Evolutionary conservation across 2,888 invertebrate genomes (phyloP).

Genomic region (Poecilus cupreus): DNA sequence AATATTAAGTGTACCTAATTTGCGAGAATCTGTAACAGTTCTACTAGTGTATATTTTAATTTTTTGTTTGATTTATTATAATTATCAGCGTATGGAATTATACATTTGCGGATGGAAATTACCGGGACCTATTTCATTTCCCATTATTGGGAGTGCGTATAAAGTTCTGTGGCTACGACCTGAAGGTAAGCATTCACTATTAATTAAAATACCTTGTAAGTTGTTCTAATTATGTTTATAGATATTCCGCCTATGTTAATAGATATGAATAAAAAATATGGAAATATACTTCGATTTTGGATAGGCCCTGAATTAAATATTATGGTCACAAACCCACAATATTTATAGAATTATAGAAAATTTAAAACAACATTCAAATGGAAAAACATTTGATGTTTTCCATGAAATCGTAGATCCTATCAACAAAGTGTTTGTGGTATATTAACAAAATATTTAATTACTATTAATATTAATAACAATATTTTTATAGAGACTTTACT

Average conservation of each 20-base stretch:
- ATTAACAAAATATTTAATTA: background rate
- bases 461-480: background rate
- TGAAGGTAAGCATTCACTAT: background rate
- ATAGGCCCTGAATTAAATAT: constrained; percentile 45
- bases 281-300: constrained; percentile 21
- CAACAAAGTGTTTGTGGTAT: constrained; percentile 2
- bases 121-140: constrained; percentile 24
- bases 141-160: constrained; percentile 26
- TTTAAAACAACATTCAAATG: background rate
- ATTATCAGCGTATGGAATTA: constrained; percentile 15
- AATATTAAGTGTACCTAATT: background rate
- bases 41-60: constrained; percentile 12
- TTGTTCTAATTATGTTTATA: background rate
- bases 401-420: constrained; percentile 20
- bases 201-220: background rate
- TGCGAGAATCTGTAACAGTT: too few species aligned
- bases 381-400: constrained; percentile 32
- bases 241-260: constrained; percentile 28
- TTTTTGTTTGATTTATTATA: constrained; percentile 34
- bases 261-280: background rate
- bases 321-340: constrained; percentile 12
- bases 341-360: constrained; percentile 19
- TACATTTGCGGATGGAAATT: constrained; percentile 32
- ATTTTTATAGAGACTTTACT: constrained; percentile 39
- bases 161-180: background rate